These are phyloP conservation scores for Coelopa pilipes DNA, from an alignment of 2,888 invertebrate genomes.

Conservation along the genomic window DNA sequence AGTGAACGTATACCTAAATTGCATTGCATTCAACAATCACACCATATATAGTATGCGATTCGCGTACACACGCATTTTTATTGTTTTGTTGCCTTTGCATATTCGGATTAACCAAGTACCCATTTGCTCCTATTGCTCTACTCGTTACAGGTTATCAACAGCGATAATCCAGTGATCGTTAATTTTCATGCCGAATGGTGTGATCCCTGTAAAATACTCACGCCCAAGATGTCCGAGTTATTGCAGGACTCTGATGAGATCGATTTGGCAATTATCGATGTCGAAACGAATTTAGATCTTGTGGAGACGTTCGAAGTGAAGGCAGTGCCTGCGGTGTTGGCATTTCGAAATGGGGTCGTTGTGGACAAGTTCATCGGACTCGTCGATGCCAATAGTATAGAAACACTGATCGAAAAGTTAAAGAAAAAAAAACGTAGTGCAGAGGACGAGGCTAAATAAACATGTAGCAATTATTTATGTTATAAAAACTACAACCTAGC, in stretches of 20 bases:
- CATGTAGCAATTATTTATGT: neutral
- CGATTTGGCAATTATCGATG: slow-evolving; percentile 84
- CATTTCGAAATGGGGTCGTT: slow-evolving; percentile 83
- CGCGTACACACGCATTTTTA: too few species aligned
- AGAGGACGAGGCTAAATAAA: slow-evolving; percentile 8
- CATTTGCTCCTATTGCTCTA: neutral
- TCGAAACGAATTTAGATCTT: slow-evolving; percentile 83
- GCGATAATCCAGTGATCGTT: slow-evolving; percentile 85
- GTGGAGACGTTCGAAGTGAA: slow-evolving; percentile 86
- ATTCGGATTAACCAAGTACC: too few species aligned
- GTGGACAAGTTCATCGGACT: slow-evolving; percentile 89
- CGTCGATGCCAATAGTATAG: slow-evolving; percentile 84
- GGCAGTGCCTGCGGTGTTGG: slow-evolving; percentile 79
- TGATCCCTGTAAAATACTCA: slow-evolving; percentile 87
- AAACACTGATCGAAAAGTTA: slow-evolving; percentile 77
- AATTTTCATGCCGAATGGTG: slow-evolving; percentile 94
- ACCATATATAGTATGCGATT: too few species aligned
- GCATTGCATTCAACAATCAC: too few species aligned
- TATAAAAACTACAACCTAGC: neutral
- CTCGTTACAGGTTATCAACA: slow-evolving; percentile 76
- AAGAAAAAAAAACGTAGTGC: slow-evolving; percentile 50
- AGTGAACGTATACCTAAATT: neutral
- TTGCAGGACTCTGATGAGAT: slow-evolving; percentile 78
- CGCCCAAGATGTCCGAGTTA: slow-evolving; percentile 82
- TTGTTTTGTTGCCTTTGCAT: too few species aligned